Evolutionary conservation across 64 coral and sea anemone genomes (phyloP).

Genomic region (Dendronephthya gigantea): DNA sequence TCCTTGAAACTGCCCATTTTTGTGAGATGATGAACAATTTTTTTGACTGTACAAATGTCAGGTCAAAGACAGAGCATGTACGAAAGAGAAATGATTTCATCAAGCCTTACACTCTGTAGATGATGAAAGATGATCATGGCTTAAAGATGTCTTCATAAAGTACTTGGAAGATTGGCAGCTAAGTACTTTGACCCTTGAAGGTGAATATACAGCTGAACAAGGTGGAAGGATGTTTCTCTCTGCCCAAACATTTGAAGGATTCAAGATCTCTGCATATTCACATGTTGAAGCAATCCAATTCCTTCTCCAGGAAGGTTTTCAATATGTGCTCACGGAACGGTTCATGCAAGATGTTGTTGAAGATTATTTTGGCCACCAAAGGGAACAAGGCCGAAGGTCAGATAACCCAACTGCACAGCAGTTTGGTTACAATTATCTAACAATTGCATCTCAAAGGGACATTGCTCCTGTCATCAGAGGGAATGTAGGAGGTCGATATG

Average conservation of each 20-base stretch:
- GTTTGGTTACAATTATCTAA: neutral
- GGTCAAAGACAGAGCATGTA: neutral
- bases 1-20: neutral
- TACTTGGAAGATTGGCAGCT: neutral
- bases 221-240: neutral
- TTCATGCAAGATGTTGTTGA: constrained; percentile 6
- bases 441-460: neutral
- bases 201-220: neutral
- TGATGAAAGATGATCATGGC: neutral
- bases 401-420: neutral
- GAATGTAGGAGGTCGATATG: neutral
- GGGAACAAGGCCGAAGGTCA: neutral
- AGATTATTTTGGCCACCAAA: neutral
- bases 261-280: neutral
- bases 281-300: neutral
- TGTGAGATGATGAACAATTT: neutral
- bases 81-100: neutral
- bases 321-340: neutral
- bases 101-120: neutral
- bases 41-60: too few species aligned
- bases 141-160: neutral
- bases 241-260: neutral
- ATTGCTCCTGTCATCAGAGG: neutral
- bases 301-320: neutral
- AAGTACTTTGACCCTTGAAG: neutral